Conservation (phyloP, 2,797 vertebrate species). For the Danio kyathit region DNA sequence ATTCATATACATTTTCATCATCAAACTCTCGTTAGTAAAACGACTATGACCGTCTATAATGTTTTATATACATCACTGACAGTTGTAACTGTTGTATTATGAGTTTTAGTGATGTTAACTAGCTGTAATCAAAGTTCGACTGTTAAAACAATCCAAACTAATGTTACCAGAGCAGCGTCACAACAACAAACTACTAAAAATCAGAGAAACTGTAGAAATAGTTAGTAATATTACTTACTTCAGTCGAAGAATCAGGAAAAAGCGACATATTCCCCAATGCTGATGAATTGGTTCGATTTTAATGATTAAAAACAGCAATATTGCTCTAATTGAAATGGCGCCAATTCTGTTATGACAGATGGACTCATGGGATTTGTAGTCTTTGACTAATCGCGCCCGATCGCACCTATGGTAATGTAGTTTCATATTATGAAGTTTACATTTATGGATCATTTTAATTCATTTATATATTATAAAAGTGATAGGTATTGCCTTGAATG, state of each 20-base stretch:
- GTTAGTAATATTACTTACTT: not conserved
- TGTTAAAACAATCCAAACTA: not conserved
- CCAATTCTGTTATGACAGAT: not conserved
- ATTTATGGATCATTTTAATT: no score
- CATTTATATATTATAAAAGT: not conserved
- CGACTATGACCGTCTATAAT: not conserved
- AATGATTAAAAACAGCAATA: not conserved
- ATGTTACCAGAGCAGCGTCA: no score
- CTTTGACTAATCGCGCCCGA: not conserved
- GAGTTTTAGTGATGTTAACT: not conserved
- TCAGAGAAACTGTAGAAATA: not conserved
- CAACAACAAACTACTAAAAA: not conserved
- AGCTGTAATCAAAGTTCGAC: not conserved
- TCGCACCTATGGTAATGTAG: not conserved
- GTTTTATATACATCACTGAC: not conserved
- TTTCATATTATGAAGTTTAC: not conserved
- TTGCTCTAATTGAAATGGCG: no score
- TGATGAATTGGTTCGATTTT: no score
- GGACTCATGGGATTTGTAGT: conserved; percentile 8
- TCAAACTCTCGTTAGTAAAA: not conserved
- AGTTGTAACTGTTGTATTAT: not conserved
- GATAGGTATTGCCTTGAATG: not conserved
- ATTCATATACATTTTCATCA: not conserved
- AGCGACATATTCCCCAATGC: not conserved
- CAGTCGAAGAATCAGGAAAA: not conserved